Evolutionary conservation across 2,888 invertebrate genomes (phyloP).

Genomic region (Cryptocheilus praepositus): DNA sequence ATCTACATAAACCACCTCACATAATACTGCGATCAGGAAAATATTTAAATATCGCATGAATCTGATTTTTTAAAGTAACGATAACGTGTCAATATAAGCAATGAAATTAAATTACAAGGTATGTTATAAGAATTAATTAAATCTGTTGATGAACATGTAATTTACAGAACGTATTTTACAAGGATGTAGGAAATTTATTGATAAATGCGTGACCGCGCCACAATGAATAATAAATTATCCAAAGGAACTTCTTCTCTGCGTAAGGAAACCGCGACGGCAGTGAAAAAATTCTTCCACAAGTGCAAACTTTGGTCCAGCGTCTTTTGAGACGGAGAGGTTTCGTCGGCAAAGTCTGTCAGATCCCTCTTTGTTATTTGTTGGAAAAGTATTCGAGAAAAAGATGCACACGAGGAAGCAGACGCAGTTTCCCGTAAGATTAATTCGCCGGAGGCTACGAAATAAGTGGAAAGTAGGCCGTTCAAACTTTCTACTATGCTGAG

Average conservation of each 20-base stretch:
- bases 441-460: slow-evolving; percentile 47
- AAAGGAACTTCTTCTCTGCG: neutral
- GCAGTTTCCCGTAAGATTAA: slow-evolving; percentile 51
- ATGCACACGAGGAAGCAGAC: slow-evolving; percentile 28
- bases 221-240: too few species aligned
- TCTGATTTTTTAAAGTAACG: too few species aligned
- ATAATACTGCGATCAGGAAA: too few species aligned
- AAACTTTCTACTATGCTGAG: slow-evolving; percentile 32
- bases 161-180: too few species aligned
- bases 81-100: too few species aligned
- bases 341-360: slow-evolving; percentile 40
- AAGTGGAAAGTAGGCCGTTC: slow-evolving; percentile 49
- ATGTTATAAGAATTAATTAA: too few species aligned
- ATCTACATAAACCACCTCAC: too few species aligned
- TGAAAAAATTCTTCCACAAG: slow-evolving; percentile 28
- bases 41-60: too few species aligned
- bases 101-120: too few species aligned
- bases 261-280: slow-evolving; percentile 21
- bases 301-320: slow-evolving; percentile 39
- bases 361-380: slow-evolving; percentile 48
- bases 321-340: slow-evolving; percentile 40
- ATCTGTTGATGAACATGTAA: too few species aligned
- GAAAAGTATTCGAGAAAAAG: slow-evolving; percentile 47
- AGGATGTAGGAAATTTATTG: too few species aligned
- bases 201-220: too few species aligned